A percentile compares a stretch with the other conserved stretches of the same genome.
Conservation (phyloP, 1,140 invertebrate genomes). For the Octopus sinensis region DNA sequence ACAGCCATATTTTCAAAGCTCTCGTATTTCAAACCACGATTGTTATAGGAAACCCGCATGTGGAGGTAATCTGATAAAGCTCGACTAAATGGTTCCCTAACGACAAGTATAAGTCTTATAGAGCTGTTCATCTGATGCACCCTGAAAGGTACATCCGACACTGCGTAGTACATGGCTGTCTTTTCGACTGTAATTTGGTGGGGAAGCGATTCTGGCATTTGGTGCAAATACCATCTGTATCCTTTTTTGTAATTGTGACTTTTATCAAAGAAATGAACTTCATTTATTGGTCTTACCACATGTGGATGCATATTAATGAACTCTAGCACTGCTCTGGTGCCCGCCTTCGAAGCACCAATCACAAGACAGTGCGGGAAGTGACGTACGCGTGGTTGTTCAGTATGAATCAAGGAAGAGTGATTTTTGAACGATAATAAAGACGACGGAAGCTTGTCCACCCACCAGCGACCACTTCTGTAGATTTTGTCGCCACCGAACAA, state of each 20-base stretch:
- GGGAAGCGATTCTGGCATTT: slow-evolving; percentile 28
- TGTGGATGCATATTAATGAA: slow-evolving; percentile 50
- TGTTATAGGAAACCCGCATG: slow-evolving; percentile 20
- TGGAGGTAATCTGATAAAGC: slow-evolving; percentile 90
- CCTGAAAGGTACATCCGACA: slow-evolving; percentile 71
- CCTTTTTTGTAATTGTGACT: slow-evolving; percentile 46
- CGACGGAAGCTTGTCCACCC: too few relatives aligned
- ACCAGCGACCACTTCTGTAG: too few relatives aligned
- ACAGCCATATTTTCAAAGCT: slow-evolving; percentile 31
- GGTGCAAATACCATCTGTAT: slow-evolving; percentile 51
- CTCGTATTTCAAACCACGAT: slow-evolving; percentile 19
- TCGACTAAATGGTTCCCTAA: slow-evolving; percentile 82
- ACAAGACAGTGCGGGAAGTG: slow-evolving; percentile 34
- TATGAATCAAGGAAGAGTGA: too few relatives aligned
- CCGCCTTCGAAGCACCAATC: slow-evolving; percentile 55
- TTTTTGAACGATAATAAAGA: too few relatives aligned
- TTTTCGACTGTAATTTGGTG: slow-evolving; percentile 56
- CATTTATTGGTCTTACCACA: slow-evolving; percentile 32
- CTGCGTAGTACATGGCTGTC: slow-evolving; percentile 56
- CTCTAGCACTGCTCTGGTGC: slow-evolving; percentile 52
- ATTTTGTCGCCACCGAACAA: too few relatives aligned
- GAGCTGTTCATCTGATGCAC: slow-evolving; percentile 80
- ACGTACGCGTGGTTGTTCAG: background rate
- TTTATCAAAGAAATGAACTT: slow-evolving; percentile 53
- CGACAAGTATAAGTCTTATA: slow-evolving; percentile 81